Evolutionary conservation across 2,113 vertebrate species (phyloP).

Genomic region (Amphiprion ocellaris): DNA sequence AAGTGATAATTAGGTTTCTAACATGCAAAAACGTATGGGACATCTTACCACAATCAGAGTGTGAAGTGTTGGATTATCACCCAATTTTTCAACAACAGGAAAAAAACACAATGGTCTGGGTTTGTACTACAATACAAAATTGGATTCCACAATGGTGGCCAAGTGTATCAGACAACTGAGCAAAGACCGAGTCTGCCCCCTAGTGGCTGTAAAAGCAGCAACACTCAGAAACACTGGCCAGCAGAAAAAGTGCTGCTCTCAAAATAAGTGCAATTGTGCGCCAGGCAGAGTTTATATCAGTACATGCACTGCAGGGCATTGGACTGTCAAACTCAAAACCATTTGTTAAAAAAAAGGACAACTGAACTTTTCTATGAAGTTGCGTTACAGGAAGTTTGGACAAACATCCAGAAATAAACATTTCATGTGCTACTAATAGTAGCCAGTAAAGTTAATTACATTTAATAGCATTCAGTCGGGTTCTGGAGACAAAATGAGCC

Average conservation of each 20-base stretch:
- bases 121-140: background rate
- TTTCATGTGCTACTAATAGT: background rate
- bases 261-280: background rate
- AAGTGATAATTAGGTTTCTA: slow-evolving; percentile 2
- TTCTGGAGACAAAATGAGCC: slow-evolving; percentile 31
- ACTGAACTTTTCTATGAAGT: no score
- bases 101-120: background rate
- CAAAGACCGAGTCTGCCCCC: slow-evolving; percentile 56
- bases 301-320: background rate
- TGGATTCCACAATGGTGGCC: background rate
- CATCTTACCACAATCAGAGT: background rate
- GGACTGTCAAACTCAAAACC: background rate
- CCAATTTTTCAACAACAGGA: background rate
- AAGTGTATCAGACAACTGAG: background rate
- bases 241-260: no score
- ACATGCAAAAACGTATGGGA: background rate
- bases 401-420: background rate
- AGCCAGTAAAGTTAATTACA: slow-evolving; percentile 20
- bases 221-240: background rate
- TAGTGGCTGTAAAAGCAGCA: slow-evolving; percentile 33
- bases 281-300: background rate
- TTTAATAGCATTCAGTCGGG: slow-evolving; percentile 9
- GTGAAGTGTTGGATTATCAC: background rate
- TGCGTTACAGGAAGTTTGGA: background rate
- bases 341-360: background rate